Evolutionary conservation across 37 sponge, comb jelly and placozoan genomes (phyloP).

Genomic region (Dysidea cf. avara): DNA sequence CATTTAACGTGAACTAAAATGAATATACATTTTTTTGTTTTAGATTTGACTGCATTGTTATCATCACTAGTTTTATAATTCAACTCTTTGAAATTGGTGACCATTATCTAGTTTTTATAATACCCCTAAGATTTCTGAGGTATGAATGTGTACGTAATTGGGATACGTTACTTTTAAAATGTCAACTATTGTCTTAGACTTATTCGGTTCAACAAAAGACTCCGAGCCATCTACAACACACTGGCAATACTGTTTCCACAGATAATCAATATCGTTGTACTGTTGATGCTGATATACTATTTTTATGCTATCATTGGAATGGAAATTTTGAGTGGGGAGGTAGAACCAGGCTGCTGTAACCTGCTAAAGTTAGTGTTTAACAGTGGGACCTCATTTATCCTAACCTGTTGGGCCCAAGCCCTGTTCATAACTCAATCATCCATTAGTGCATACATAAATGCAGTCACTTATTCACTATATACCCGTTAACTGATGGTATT

Average conservation of each 20-base stretch:
- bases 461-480: no score
- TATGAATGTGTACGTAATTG: neutral
- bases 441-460: no score
- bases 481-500: no score
- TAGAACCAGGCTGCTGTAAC: conserved; percentile 59
- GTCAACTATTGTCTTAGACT: conserved; percentile 40
- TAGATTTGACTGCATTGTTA: conserved; percentile 19
- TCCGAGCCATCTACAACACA: conserved; percentile 68
- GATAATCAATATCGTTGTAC: no score
- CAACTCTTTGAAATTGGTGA: neutral
- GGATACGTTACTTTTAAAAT: neutral
- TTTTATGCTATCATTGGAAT: conserved; percentile 82
- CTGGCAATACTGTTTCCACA: conserved; percentile 59
- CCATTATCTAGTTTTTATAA: no score
- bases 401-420: no score
- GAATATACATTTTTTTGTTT: no score
- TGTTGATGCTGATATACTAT: no score
- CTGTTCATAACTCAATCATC: no score
- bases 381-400: no score
- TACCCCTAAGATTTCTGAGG: conserved; percentile 36
- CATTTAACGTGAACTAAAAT: neutral
- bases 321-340: conserved; percentile 59
- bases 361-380: no score
- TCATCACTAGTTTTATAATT: conserved; percentile 3
- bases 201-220: conserved; percentile 61